Conservation (phyloP, 2,888 invertebrate genomes). For the Mylabris sibirica region DNA sequence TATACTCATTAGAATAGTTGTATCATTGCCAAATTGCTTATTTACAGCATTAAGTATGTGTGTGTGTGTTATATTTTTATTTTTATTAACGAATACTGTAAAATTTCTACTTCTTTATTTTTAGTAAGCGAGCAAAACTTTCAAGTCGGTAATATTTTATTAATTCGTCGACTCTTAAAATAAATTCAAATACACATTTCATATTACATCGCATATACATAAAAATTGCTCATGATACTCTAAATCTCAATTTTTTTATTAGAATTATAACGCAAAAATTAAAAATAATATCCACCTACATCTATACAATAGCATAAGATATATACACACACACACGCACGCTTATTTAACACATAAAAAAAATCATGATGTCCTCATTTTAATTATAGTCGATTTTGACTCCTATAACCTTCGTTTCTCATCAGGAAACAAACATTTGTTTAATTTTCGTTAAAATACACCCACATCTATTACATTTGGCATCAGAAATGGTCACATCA, state of each 20-base stretch:
- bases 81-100: conserved; percentile 44
- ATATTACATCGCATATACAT: not conserved
- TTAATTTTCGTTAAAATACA: conserved; percentile 13
- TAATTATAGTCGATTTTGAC: conserved; percentile 10
- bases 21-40: conserved; percentile 49
- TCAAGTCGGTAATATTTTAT: conserved; percentile 42
- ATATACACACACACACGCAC: no score
- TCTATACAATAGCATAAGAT: not conserved
- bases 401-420: conserved; percentile 7
- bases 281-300: conserved; percentile 7
- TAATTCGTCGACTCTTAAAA: conserved; percentile 36
- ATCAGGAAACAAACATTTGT: conserved; percentile 12
- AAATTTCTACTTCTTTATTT: conserved; percentile 46
- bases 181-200: conserved; percentile 19
- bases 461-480: conserved; percentile 28
- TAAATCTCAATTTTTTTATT: not conserved
- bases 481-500: conserved; percentile 28
- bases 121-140: conserved; percentile 43
- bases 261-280: conserved; percentile 8
- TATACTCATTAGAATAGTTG: conserved; percentile 50
- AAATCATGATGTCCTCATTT: conserved; percentile 7
- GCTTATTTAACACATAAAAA: no score
- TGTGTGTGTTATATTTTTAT: conserved; percentile 41
- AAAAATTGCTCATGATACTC: not conserved
- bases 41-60: conserved; percentile 42